These are phyloP conservation scores for Romanogobio albipinnatus DNA, from an alignment of 2,113 vertebrate genomes.

Conservation along the genomic window DNA sequence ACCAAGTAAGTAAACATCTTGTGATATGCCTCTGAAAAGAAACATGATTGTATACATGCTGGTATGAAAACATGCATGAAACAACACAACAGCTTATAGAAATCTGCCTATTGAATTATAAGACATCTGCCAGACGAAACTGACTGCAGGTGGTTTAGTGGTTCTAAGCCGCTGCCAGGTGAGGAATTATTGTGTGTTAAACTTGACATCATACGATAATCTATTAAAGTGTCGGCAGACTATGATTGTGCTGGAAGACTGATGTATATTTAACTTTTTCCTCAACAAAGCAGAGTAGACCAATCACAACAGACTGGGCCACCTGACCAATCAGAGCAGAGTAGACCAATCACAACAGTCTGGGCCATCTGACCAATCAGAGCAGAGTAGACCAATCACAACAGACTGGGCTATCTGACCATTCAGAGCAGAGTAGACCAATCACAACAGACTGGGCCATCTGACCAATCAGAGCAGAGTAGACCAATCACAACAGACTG, in stretches of 20 bases:
- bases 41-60: neutral
- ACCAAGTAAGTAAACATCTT: neutral
- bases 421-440: too few relatives aligned
- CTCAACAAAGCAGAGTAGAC: neutral
- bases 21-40: neutral
- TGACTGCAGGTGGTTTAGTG: neutral
- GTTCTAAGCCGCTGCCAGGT: neutral
- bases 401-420: too few relatives aligned
- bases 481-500: too few relatives aligned
- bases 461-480: too few relatives aligned
- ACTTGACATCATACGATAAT: neutral
- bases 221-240: neutral
- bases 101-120: neutral
- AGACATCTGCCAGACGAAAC: neutral
- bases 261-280: neutral
- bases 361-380: too few relatives aligned
- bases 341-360: too few relatives aligned
- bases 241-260: neutral
- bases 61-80: neutral
- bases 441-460: too few relatives aligned
- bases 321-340: too few relatives aligned
- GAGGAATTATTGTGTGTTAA: neutral
- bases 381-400: too few relatives aligned
- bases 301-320: neutral
- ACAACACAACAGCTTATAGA: neutral